Evolutionary conservation across 2,888 invertebrate species (phyloP), one percentile per base, ranked within the genome.

Genomic region (Omphaloscelis lunosa): DNA sequence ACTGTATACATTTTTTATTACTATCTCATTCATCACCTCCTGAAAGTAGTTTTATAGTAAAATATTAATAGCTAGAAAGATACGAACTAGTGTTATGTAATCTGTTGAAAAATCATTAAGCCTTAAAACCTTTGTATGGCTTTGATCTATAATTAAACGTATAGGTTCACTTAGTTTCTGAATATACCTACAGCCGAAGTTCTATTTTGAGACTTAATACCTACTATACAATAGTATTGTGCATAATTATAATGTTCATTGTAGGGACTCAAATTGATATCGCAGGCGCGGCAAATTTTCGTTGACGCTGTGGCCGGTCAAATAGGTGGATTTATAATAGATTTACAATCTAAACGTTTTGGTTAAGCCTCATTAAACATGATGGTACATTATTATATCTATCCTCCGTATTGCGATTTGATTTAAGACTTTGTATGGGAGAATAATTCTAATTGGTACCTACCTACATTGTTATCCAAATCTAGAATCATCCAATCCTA

Each of bases 271-370:
- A 78, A 84, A 84, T 87, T 88, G 80, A 88, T 87, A 86, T 79
- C 73, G 41, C 84, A 83, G 85, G 85, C 79, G 83, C 72, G 81
- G 86, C 69, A 84, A 86, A 87, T 90, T 86, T 85, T 84, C 82
- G 75, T 80, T 75, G 83, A 65, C 72, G 86, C 86, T 91, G 89
- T 72, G 87, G 53, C 79, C 83, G 72, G 75, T 77, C 66, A 59
- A 81, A 79, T 82, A 71, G 80, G 69, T 63, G 75, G 69, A 79
- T 77, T 88, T 88, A 85, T 90, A 90, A 89, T 89, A 82, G 90
- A 86, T 87, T 90, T 86, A 88, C 85, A 83, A 83, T 81, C 76
- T 82, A 67, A 80, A 63, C 63, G 75, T 76, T 79, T 73, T 77
- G 75, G 81, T 81, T 71, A 59, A 75, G 88, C 77, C 71, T 81